Evolutionary conservation across 2,797 vertebrate species (phyloP).

Genomic region (Falco novaeseelandiae): DNA sequence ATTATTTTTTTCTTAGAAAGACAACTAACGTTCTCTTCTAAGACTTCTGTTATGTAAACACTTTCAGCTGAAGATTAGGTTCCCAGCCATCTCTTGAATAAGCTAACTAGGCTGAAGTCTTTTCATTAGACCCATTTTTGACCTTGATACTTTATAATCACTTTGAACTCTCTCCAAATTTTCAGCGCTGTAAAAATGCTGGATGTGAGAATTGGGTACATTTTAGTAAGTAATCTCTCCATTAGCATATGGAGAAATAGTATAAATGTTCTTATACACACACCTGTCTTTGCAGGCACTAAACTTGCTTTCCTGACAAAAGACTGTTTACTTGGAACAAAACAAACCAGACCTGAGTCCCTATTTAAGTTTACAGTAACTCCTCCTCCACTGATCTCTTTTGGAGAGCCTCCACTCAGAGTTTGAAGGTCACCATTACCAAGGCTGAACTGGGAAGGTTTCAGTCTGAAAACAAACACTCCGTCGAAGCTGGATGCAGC

Average conservation of each 20-base stretch:
- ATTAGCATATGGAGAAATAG: background rate
- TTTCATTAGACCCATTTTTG: background rate
- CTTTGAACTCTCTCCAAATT: slow-evolving; percentile 12
- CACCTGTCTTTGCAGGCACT: background rate
- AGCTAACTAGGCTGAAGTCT: background rate
- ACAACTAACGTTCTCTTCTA: background rate
- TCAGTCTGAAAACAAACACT: background rate
- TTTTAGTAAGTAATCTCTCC: background rate
- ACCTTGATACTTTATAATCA: background rate
- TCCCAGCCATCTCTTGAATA: background rate
- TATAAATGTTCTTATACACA: background rate
- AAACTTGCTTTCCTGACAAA: background rate
- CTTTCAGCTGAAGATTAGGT: background rate
- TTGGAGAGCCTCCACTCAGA: background rate
- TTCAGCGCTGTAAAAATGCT: background rate
- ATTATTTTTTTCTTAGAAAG: background rate
- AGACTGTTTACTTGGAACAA: background rate
- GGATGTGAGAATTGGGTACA: background rate
- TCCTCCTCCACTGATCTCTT: background rate
- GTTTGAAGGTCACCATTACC: background rate
- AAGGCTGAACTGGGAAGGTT: background rate
- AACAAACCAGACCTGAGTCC: background rate
- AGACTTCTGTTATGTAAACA: background rate
- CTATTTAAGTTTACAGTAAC: background rate
- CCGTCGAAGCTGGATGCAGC: background rate